Conservation (phyloP, 2,797 vertebrate genomes). For the Scarus forsteni region DNA sequence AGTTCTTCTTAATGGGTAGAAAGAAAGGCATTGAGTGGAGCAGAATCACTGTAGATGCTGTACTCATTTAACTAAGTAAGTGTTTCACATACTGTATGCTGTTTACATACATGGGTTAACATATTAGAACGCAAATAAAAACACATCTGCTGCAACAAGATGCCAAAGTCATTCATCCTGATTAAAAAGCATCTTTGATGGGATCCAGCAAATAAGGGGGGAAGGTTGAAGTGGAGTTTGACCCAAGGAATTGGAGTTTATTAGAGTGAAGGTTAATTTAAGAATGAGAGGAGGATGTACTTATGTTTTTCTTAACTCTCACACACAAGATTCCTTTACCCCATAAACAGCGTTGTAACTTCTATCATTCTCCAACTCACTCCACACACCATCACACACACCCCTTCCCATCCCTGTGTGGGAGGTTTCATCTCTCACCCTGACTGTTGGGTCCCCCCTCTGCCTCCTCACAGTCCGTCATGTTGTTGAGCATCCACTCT, state of each 20-base stretch:
- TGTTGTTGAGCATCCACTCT: slow-evolving; percentile 93
- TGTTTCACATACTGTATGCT: background rate
- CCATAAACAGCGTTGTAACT: slow-evolving; percentile 2
- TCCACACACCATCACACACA: background rate
- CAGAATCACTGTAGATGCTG: slow-evolving; percentile 19
- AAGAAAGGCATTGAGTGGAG: slow-evolving; percentile 41
- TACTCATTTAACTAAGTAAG: slow-evolving; percentile 12
- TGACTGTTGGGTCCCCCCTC: slow-evolving; percentile 92
- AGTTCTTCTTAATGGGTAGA: slow-evolving; percentile 26
- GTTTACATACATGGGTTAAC: background rate
- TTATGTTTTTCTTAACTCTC: background rate
- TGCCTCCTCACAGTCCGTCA: slow-evolving; percentile 93
- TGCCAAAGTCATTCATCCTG: background rate
- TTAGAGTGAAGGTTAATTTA: slow-evolving; percentile 2
- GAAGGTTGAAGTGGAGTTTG: slow-evolving; percentile 1
- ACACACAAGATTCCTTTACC: background rate
- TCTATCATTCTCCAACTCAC: background rate
- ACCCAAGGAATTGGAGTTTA: slow-evolving; percentile 16
- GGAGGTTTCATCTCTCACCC: slow-evolving; percentile 87
- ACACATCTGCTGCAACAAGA: background rate
- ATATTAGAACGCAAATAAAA: background rate
- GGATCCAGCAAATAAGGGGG: slow-evolving; percentile 9
- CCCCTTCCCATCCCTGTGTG: slow-evolving; percentile 22
- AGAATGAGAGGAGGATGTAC: too few species aligned
- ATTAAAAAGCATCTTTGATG: background rate